Base-by-base conservation (phyloP, 1,140 invertebrate species). In the Subanguina moxae region DNA sequence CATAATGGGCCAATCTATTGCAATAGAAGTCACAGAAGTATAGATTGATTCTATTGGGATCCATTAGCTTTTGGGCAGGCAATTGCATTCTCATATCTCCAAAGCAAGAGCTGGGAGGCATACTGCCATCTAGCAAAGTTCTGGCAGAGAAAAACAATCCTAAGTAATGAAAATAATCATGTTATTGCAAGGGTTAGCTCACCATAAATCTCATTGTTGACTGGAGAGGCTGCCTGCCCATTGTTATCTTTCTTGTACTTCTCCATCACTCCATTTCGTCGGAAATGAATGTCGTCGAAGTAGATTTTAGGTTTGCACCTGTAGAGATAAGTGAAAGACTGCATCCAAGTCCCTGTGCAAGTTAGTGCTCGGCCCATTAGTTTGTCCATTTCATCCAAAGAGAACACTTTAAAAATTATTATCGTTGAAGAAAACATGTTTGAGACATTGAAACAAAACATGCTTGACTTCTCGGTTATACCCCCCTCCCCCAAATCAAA, bases 171-270 rank as follows among this genome's bases (percentile, higher is more conserved):
- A 21, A 21, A 45, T 21, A 45, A 19, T 7, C 19, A 61, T 21
- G 19, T 21, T 61, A 23, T 61, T 61, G 58, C 27, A 19, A n/a
- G n/a, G n/a, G n/a, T 61, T 45, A 79, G 73, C 9, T 69, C 25
- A 46, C 76, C 77, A 11, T 46, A n/a, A 13, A 79, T 66, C 52
- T 65, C 45, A 27, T 67, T 71, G 64, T 80, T 80, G 1, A 81
- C 76, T 0, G 77, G 72, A 38, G 66, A 73, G 7, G 71, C 78
- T n/a, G 80, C 74, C 32, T 81, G 79, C 19, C 79, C 79, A 64
- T 82, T 81, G 19, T 73, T 62, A 46, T 82, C 79, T 46, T 81
- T 81, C 1, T 73, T 67, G 61, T 81, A 82, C n/a, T 66, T 67
- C 46, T 81, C 64, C 78, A 82, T 81, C 0, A 78, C 62, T 1